phyloP scores from a whole-genome alignment of 2,113 vertebrate genomes.

The Odobenus rosmarus region DNA sequence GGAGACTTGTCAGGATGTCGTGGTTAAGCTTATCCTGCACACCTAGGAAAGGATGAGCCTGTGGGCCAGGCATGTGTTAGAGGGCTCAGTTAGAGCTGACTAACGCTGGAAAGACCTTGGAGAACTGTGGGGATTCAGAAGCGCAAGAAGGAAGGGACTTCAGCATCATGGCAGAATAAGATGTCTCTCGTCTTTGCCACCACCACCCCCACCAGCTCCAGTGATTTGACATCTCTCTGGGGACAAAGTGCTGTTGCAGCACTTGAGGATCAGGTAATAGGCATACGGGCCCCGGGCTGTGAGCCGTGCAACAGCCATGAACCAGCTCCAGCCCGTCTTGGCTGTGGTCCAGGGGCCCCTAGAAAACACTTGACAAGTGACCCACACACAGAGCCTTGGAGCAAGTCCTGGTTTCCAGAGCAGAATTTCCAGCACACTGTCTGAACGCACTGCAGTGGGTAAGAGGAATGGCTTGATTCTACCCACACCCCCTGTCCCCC shows the following conservation, averaged over 20 bases:
- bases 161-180: not conserved
- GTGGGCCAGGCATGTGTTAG: accelerated
- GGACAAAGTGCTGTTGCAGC: not conserved
- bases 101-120: not conserved
- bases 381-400: not conserved
- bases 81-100: no score
- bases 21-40: no score
- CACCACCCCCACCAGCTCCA: not conserved
- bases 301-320: not conserved
- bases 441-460: no score
- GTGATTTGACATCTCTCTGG: not conserved
- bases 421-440: not conserved
- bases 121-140: no score
- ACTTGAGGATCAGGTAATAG: accelerated
- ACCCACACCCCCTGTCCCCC: not conserved
- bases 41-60: not conserved
- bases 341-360: not conserved
- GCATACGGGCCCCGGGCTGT: not conserved
- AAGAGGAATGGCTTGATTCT: not conserved
- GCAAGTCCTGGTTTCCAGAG: not conserved
- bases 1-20: not conserved
- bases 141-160: not conserved
- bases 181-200: accelerated
- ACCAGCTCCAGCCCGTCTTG: not conserved
- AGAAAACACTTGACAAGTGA: not conserved